These are phyloP conservation scores for Calameuta idolon DNA, from an alignment of 2,888 invertebrate genomes.

Conservation along the genomic window DNA sequence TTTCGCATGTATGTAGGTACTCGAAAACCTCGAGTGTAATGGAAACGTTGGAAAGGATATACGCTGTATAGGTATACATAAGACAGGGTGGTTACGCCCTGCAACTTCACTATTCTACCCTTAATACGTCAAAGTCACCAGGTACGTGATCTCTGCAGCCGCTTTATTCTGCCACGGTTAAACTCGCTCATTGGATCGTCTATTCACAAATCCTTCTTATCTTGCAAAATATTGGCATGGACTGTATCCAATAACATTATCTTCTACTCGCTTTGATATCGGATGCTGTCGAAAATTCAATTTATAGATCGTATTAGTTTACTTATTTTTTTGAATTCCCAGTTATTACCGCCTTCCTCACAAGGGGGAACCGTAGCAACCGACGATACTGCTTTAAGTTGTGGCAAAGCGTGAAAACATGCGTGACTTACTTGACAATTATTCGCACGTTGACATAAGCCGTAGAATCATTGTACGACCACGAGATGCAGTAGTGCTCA, in stretches of 20 bases:
- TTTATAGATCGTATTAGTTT: conserved; percentile 7
- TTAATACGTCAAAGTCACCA: conserved; percentile 7
- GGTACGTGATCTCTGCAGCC: conserved; percentile 9
- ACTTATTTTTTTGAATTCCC: background rate
- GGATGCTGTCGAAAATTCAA: conserved; percentile 16
- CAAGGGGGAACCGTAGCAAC: too few species aligned
- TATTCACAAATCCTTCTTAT: conserved; percentile 21
- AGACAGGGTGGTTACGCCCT: background rate
- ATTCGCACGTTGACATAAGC: background rate
- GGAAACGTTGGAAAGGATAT: background rate
- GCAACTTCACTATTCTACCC: background rate
- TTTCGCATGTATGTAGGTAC: background rate
- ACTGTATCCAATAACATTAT: conserved; percentile 5
- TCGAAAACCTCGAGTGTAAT: background rate
- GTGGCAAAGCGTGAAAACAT: background rate
- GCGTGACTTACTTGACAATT: too few species aligned
- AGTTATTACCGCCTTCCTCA: background rate
- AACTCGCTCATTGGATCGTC: conserved; percentile 14
- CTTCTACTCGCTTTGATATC: background rate
- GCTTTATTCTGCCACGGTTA: conserved; percentile 11
- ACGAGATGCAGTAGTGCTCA: background rate
- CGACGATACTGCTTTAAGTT: background rate
- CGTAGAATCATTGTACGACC: background rate
- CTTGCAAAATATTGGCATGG: conserved; percentile 16
- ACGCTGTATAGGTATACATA: background rate